Base-by-base conservation (phyloP, 2,797 vertebrate genomes). In the Sphenopsis melanotis region DNA sequence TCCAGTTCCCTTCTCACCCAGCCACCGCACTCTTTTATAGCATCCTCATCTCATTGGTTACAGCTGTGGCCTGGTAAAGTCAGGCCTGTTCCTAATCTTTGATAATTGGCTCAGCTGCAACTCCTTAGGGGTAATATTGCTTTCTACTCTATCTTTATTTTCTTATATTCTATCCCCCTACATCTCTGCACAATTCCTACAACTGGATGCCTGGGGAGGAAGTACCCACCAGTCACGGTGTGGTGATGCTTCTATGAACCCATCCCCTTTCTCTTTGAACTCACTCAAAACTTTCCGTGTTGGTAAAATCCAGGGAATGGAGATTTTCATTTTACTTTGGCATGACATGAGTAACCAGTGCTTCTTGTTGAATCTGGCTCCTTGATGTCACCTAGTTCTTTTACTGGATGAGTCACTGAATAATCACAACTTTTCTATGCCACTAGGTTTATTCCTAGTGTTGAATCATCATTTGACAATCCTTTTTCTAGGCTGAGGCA, bases 1-100 rank as follows among this genome's bases (percentile, higher is more conserved):
- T 3, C 17, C 29, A 52, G 4, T 1, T 8, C 17, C 16, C 29
- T 19, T 30, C 17, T 52, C 29, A 12, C 1, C 3, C 21, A 9
- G 5, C 3, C 29, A 52, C 29, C 29, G 17, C 29, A 52, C 29
- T 29, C 29, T 19, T 52, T 52, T 19, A 30, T 30, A 52, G 50
- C 29, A 18, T 30, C 27, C 29, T 29, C 50, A 3, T 52, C 29
- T 52, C 50, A 19, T 19, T 52, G 50, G 4, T 1, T 18, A 52
- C 49, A 52, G 27, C 49, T 52, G 49, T 29, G 49, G 46, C 27
- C 49, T 50, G 27, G 4, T 50, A 29, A 50, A 50, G 49, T 52
- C 50, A 19, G 50, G 50, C 17, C 50, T 52, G 50, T 3, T 52
- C 27, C 50, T 52, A 52, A 52, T 7, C 50, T 52, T 30, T 30